Conservation (phyloP, 2,113 vertebrate species). For the Hippocampus zosterae region DNA sequence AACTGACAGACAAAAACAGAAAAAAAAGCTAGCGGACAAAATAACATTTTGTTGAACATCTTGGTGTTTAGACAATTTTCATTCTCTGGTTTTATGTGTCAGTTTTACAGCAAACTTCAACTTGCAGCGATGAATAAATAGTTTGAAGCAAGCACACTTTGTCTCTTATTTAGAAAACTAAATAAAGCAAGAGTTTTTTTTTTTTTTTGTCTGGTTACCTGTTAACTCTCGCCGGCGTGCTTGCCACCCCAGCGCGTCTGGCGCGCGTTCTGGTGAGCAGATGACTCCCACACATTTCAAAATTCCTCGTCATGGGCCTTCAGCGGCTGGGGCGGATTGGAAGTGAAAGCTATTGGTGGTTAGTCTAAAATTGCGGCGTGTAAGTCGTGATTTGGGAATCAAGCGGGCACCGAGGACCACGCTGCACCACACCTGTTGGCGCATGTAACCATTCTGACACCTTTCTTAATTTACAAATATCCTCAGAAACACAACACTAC, state of each 20-base stretch:
- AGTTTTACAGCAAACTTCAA: background rate
- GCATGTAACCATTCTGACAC: slow-evolving; percentile 58
- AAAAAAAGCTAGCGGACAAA: too few relatives aligned
- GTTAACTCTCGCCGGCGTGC: slow-evolving; percentile 32
- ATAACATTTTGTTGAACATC: background rate
- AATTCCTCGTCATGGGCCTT: slow-evolving; percentile 73
- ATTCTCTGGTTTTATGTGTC: background rate
- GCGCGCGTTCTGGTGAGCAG: slow-evolving; percentile 48
- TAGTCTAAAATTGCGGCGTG: background rate
- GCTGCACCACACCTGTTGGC: slow-evolving; percentile 56
- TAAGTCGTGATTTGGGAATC: background rate
- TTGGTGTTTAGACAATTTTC: background rate
- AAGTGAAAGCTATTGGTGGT: background rate
- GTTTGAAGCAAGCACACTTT: too few relatives aligned
- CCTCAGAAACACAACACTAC: slow-evolving; percentile 58
- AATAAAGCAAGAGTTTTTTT: background rate
- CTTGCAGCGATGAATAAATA: background rate
- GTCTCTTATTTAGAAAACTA: too few relatives aligned
- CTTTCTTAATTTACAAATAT: slow-evolving; percentile 71
- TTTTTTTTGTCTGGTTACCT: slow-evolving; percentile 47
- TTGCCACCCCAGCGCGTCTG: slow-evolving; percentile 35
- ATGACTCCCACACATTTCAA: slow-evolving; percentile 73
- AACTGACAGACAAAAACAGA: too few relatives aligned
- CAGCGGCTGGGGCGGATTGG: slow-evolving; percentile 20
- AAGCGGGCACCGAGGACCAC: background rate